Evolutionary conservation across 2,888 invertebrate genomes (phyloP).

Genomic region (Drosophila kanekoi): DNA sequence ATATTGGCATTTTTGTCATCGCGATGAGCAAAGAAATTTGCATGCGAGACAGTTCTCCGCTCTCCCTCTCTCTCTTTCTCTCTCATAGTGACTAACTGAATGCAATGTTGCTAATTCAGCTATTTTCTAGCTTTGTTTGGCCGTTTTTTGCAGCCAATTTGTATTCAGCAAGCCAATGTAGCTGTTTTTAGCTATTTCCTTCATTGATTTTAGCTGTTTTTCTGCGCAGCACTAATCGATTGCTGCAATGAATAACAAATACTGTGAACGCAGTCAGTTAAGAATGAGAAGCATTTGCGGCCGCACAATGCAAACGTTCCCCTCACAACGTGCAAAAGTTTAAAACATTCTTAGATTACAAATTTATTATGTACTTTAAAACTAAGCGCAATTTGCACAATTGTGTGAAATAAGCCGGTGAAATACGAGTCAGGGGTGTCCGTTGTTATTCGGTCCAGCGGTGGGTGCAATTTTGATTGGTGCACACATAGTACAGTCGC

Average conservation of each 20-base stretch:
- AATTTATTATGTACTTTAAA: constrained; percentile 26
- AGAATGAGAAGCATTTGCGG: constrained; percentile 52
- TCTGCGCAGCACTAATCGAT: too few relatives aligned
- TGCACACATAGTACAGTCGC: constrained; percentile 98
- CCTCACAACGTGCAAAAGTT: constrained; percentile 8
- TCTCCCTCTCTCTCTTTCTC: neutral
- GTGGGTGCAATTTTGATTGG: constrained; percentile 95
- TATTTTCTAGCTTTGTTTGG: too few relatives aligned
- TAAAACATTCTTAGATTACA: constrained; percentile 20
- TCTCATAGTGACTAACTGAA: neutral
- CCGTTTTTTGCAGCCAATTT: too few relatives aligned
- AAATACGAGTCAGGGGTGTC: constrained; percentile 1
- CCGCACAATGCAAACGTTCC: constrained; percentile 16
- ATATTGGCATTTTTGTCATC: constrained; percentile 54
- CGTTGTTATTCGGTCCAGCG: constrained; percentile 95
- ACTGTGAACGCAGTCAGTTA: constrained; percentile 6
- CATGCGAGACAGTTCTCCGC: constrained; percentile 23
- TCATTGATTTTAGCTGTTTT: too few relatives aligned
- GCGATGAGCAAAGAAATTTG: constrained; percentile 45
- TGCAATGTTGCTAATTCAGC: too few relatives aligned
- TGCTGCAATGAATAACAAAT: constrained; percentile 23
- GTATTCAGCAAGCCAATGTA: too few relatives aligned
- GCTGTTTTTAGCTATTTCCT: too few relatives aligned
- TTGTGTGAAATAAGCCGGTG: constrained; percentile 7
- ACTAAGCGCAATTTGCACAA: constrained; percentile 20